Base-by-base conservation (phyloP, 2,113 vertebrate species). In the Prunella himalayana region DNA sequence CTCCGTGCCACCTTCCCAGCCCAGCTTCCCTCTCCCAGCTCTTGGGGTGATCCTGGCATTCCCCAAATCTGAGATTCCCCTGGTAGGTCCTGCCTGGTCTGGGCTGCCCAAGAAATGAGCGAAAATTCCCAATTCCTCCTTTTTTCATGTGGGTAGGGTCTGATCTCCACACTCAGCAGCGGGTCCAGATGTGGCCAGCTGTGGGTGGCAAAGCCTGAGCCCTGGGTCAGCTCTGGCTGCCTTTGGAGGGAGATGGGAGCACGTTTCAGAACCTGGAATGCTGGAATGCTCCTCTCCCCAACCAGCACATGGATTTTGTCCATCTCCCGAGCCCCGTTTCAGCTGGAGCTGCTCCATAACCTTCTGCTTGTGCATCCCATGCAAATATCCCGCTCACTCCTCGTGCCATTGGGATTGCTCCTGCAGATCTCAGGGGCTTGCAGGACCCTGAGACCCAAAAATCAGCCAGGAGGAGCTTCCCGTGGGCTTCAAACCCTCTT, bases 101-200 rank as follows among this genome's bases (percentile, higher is more conserved):
- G 0, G 21, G 44, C 25, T 5, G 2, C 27, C 18, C 54, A 15
- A 31, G 57, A 21, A 45, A 63, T 4, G 50, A 35, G 23, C 8
- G 7, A 2, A 16, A 82, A 49, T 51, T 76, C 49, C 81, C 66
- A 31, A 15, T 39, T 61, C 37, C 23, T 47, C 8, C 18, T 9
- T 27, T 24, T 28, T 81, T 39, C 4, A 0, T 4, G 17, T 4
- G 75, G 49, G 35, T 31, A 22, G 41, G 72, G 27, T 41, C 51
- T 22, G 64, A 23, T 13, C 41, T 39, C 33, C 4, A 0, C 8
- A 0, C 27, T 50, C 73, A 9, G 19, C 30, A 16, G 39, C 0
- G 1, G 39, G 11, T 69, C 47, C 71, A 66, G 75, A 10, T 19
- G 41, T 33, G 24, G 50, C 68, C 73, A 42, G 75, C 37, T 57